Evolutionary conservation across 2,888 invertebrate genomes (phyloP).

Genomic region (Conus canariensis): DNA sequence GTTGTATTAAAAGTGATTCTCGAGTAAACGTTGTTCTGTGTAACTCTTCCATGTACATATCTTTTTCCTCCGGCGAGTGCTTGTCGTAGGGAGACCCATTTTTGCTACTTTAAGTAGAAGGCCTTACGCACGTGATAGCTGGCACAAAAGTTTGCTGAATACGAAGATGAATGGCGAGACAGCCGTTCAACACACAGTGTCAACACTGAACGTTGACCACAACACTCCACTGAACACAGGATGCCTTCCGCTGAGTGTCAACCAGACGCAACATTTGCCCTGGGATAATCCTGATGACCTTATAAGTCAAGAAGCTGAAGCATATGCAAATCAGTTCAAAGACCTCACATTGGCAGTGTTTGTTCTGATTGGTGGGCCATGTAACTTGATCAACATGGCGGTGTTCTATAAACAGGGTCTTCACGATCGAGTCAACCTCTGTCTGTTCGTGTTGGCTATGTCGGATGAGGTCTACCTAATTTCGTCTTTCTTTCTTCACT

Average conservation of each 20-base stretch:
- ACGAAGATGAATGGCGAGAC: no score
- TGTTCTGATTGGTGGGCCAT: not conserved
- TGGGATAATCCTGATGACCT: not conserved
- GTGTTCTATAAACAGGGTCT: slow-evolving; percentile 11
- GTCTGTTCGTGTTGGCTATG: not conserved
- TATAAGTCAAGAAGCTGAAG: not conserved
- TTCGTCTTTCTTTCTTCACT: not conserved
- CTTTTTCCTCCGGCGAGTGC: no score
- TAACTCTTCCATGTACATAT: no score
- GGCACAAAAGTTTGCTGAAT: no score
- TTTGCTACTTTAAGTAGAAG: no score
- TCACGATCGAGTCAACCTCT: not conserved
- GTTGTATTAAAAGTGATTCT: no score
- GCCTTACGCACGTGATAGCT: no score
- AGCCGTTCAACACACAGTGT: no score
- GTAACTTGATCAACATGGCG: not conserved
- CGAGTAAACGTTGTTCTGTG: no score
- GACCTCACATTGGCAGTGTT: not conserved
- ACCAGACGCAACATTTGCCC: not conserved
- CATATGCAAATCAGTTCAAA: not conserved
- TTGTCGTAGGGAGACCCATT: no score
- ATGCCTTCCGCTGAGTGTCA: not conserved
- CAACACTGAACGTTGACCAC: not conserved
- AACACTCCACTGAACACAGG: not conserved
- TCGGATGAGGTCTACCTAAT: not conserved